Evolutionary conservation across 2,113 vertebrate genomes (phyloP).

Genomic region (Grallaria varia): DNA sequence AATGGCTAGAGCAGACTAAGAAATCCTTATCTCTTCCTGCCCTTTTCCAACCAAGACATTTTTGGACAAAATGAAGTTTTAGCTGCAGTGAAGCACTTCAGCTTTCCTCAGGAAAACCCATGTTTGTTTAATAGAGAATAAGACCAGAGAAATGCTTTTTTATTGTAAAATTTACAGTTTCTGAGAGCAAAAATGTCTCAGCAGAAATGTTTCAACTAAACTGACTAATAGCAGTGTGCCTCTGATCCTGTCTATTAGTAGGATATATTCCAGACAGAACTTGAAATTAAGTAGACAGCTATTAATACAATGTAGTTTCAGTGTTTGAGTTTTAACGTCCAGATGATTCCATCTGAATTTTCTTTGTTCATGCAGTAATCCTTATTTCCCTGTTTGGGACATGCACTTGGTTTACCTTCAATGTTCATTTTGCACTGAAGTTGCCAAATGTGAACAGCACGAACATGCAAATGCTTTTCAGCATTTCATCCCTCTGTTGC

Average conservation of each 20-base stretch:
- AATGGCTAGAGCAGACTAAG: not conserved
- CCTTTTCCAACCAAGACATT: not conserved
- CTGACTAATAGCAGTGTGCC: not conserved
- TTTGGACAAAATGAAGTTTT: not conserved
- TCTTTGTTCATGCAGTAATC: not conserved
- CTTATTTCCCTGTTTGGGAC: not conserved
- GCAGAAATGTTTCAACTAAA: not conserved
- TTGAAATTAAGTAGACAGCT: not conserved
- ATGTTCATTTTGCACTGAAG: not conserved
- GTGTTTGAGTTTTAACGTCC: not conserved
- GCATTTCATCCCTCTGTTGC: not conserved
- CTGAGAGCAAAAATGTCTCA: not conserved
- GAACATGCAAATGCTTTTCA: not conserved
- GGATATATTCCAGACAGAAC: not conserved
- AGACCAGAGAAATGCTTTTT: not conserved
- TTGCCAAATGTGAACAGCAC: not conserved
- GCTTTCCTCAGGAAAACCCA: not conserved
- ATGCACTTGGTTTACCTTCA: not conserved
- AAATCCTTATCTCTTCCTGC: constrained; percentile 16
- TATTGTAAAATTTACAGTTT: not conserved
- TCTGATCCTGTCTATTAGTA: not conserved
- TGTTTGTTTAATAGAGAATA: not conserved
- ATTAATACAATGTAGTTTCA: not conserved
- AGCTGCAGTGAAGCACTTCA: not conserved
- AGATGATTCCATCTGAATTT: not conserved